Evolutionary conservation across 1,140 invertebrate species (phyloP).

Genomic region (Aphaenogaster floridana): DNA sequence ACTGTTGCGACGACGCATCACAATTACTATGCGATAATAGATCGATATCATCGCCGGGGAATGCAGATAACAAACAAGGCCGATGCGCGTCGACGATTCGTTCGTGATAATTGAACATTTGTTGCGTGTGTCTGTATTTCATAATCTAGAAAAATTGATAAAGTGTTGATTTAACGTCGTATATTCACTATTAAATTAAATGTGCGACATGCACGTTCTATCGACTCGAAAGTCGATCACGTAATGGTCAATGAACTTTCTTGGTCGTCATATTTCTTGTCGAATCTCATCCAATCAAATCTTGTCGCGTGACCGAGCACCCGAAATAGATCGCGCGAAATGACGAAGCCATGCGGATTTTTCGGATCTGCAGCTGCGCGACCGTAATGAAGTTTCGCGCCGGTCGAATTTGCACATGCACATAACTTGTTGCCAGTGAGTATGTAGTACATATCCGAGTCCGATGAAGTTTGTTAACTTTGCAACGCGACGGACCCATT

Average conservation of each 20-base stretch:
- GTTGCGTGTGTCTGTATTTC: background rate
- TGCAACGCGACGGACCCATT: slow-evolving; percentile 40
- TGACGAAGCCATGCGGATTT: slow-evolving; percentile 20
- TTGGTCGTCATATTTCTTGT: slow-evolving; percentile 17
- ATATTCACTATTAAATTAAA: background rate
- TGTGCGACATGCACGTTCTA: background rate
- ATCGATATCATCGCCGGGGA: slow-evolving; percentile 32
- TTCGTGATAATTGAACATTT: slow-evolving; percentile 27
- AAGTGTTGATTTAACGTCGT: background rate
- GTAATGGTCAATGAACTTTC: slow-evolving; percentile 17
- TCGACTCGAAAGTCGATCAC: slow-evolving; percentile 20
- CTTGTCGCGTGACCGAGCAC: slow-evolving; percentile 27
- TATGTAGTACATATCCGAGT: background rate
- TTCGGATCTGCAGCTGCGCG: slow-evolving; percentile 38
- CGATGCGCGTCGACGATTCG: background rate
- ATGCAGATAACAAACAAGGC: background rate
- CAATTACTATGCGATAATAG: slow-evolving; percentile 29
- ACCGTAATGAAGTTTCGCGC: slow-evolving; percentile 51
- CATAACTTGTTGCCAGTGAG: slow-evolving; percentile 48
- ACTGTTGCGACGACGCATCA: background rate
- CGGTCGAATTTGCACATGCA: slow-evolving; percentile 40
- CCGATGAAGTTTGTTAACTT: slow-evolving; percentile 74
- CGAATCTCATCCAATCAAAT: slow-evolving; percentile 51
- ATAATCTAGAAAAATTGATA: background rate
- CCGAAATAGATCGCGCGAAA: slow-evolving; percentile 28